Base-by-base conservation (phyloP, 2,113 vertebrate genomes). In the Thamnaconus septentrionalis region DNA sequence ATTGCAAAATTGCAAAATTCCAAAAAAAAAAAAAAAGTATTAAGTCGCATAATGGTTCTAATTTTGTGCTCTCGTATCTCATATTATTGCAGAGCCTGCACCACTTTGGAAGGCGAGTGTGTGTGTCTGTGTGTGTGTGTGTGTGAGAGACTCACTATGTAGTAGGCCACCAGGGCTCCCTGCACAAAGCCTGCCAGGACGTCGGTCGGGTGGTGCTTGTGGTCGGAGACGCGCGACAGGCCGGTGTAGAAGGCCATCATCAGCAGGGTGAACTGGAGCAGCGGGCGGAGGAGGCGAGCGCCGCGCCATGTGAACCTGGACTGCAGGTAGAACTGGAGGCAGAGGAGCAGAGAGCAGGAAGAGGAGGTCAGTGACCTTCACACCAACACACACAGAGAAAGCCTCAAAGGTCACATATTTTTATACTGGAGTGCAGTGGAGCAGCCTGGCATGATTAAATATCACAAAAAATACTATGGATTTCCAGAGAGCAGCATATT, bases 201-300 rank as follows among this genome's bases (percentile, higher is more conserved):
- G 0, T 98, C 97, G 0, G 92, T 90, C 43, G 96, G 96, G 81
- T 98, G 97, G 84, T 98, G 96, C 87, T 97, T 97, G 90, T 98
- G 94, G 85, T 98, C 96, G 0, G 96, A 96, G 1, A 98, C 91
- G 0, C 97, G 95, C 8, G 96, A 98, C 65, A 98, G 83, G 55
- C 97, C 97, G 0, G 96, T 98, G 92, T 98, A 98, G 82, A 98
- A 97, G 0, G 97, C 94, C 95, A 98, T 97, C 96, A 98, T 97
- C 87, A 98, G 76, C 76, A 98, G 87, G 12, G 96, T 97, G 91
- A 98, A 98, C 89, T 98, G 97, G 7, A 98, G 92, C 73, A 98
- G 88, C 3, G 97, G 97, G 69, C 97, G 94, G 0, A 98, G 92
- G 73, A 98, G 93, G 4, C 96, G 95, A 57, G 95, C 96, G 5